Evolutionary conservation across 2,888 invertebrate genomes (phyloP).

Genomic region (Drosophila borborema): DNA sequence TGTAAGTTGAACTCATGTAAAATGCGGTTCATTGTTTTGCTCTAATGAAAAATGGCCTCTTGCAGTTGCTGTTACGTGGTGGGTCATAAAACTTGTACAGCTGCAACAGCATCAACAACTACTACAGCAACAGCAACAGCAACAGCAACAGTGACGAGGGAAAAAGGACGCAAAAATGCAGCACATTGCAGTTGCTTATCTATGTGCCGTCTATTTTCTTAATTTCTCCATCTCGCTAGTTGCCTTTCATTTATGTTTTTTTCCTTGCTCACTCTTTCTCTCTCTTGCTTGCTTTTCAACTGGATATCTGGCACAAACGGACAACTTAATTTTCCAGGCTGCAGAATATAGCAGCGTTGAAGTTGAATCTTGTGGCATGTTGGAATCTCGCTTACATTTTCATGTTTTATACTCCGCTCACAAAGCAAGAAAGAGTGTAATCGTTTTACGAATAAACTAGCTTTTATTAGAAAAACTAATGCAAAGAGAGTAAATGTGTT

Average conservation of each 20-base stretch:
- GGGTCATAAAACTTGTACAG: constrained; percentile 67
- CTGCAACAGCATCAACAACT: constrained; percentile 15
- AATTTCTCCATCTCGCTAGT: constrained; percentile 50
- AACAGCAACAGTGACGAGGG: constrained; percentile 1
- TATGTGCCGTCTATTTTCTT: constrained; percentile 66
- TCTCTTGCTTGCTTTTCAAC: constrained; percentile 3
- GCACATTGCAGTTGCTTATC: constrained; percentile 73
- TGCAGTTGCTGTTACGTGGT: constrained; percentile 63
- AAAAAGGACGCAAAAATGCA: constrained; percentile 47
- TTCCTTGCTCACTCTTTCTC: not conserved
- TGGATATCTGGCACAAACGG: constrained; percentile 15
- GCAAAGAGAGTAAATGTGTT: not conserved
- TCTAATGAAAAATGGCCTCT: constrained; percentile 69
- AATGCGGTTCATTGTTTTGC: constrained; percentile 53
- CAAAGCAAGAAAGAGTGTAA: not conserved
- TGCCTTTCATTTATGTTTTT: constrained; percentile 9
- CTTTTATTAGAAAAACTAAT: not conserved
- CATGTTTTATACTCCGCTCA: not conserved
- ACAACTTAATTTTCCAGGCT: constrained; percentile 64
- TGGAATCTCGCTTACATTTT: constrained; percentile 32
- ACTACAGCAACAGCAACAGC: constrained; percentile 14
- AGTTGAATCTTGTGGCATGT: constrained; percentile 20
- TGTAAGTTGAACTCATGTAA: constrained; percentile 17
- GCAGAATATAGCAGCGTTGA: constrained; percentile 37
- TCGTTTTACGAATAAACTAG: not conserved